Conservation (phyloP, 2,888 invertebrate genomes). For the Sthenelais limicola region DNA sequence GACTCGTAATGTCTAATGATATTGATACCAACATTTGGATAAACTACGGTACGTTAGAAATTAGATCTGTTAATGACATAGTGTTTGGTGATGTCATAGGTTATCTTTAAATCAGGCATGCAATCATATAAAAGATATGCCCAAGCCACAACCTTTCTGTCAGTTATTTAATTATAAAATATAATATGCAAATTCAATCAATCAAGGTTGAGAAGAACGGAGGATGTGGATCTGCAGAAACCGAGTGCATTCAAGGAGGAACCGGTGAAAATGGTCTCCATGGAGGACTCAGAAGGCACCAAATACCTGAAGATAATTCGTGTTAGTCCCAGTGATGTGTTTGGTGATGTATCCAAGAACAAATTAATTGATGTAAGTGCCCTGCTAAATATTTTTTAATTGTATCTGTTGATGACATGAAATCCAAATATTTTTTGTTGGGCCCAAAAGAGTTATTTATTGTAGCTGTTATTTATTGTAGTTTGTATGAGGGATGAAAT, state of each 20-base stretch:
- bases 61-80: too few relatives aligned
- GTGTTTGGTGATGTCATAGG: too few relatives aligned
- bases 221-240: constrained; percentile 17
- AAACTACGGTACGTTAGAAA: too few relatives aligned
- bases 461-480: background rate
- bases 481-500: background rate
- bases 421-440: background rate
- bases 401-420: background rate
- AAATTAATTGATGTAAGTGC: background rate
- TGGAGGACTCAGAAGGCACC: constrained; percentile 12
- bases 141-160: too few relatives aligned
- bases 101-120: too few relatives aligned
- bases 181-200: too few relatives aligned
- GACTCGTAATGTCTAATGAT: too few relatives aligned
- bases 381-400: background rate
- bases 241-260: constrained; percentile 4
- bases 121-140: too few relatives aligned
- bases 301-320: constrained; percentile 22
- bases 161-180: background rate
- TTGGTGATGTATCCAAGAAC: background rate
- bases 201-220: constrained; percentile 31
- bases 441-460: background rate
- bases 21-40: too few relatives aligned
- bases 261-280: constrained; percentile 1
- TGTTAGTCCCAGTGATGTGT: constrained; percentile 25